Conservation (phyloP, 2,888 invertebrate species). For the Arge pagana region DNA sequence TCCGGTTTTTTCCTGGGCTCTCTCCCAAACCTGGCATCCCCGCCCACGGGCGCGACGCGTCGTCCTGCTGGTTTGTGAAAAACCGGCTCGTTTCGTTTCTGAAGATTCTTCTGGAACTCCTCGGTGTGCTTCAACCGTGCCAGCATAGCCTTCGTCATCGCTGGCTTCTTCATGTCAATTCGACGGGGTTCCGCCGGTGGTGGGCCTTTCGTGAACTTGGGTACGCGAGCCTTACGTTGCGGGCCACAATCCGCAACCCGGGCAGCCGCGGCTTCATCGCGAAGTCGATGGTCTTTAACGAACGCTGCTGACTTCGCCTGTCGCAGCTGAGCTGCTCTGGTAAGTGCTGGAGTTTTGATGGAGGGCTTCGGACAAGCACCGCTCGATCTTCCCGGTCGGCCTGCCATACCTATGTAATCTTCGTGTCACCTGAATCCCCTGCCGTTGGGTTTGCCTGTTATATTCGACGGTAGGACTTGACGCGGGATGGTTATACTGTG, state of each 20-base stretch:
- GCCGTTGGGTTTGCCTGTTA: background rate
- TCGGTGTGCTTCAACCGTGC: constrained; percentile 40
- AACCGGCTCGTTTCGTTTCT: constrained; percentile 14
- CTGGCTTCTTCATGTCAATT: constrained; percentile 41
- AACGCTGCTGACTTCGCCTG: constrained; percentile 38
- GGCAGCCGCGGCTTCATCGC: background rate
- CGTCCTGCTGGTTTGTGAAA: constrained; percentile 30
- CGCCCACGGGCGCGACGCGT: constrained; percentile 34
- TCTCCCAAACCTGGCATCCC: constrained; percentile 33
- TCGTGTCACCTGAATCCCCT: background rate
- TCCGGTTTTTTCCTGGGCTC: constrained; percentile 6
- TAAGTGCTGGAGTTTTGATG: constrained; percentile 30
- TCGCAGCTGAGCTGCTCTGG: constrained; percentile 39
- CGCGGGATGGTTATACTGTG: background rate
- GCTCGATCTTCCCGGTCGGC: constrained; percentile 9
- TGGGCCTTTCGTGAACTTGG: constrained; percentile 23
- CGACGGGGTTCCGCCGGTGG: constrained; percentile 37
- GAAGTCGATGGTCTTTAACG: constrained; percentile 28
- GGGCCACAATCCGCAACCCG: background rate
- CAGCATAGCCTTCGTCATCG: constrained; percentile 46
- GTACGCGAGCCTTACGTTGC: constrained; percentile 12
- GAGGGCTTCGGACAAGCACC: background rate
- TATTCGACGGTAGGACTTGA: background rate
- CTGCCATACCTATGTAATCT: constrained; percentile 25
- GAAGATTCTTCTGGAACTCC: constrained; percentile 33